phyloP scores from a whole-genome alignment of 2,113 vertebrate genomes.

The Archocentrus centrarchus region DNA sequence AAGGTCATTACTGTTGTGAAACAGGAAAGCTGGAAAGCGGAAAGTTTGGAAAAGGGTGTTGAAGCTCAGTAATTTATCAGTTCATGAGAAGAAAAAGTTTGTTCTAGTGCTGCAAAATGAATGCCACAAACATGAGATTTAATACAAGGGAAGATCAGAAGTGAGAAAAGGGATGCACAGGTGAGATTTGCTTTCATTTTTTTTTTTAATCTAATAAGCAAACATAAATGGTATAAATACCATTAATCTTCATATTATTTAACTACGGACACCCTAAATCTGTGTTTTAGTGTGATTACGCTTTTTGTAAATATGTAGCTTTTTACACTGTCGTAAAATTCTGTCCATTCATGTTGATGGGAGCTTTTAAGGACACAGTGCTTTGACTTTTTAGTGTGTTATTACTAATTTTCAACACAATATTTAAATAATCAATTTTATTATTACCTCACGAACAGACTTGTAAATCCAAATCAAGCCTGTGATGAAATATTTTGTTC shows the following conservation, averaged over 20 bases:
- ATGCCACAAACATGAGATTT: not conserved
- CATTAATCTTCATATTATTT: conserved; percentile 3
- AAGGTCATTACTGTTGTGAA: conserved; percentile 36
- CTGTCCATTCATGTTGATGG: not conserved
- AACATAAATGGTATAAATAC: not conserved
- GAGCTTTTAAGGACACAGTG: not conserved
- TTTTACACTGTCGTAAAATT: not conserved
- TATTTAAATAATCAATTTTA: not conserved
- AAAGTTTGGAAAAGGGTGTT: conserved; percentile 22
- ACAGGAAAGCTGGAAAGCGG: conserved; percentile 20
- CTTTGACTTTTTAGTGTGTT: not conserved
- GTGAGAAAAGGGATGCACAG: not conserved
- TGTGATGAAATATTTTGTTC: not conserved
- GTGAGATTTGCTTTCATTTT: not conserved
- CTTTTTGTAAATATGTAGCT: not conserved
- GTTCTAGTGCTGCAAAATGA: not conserved
- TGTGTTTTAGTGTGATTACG: not conserved
- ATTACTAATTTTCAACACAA: conserved; percentile 5
- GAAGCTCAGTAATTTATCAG: conserved; percentile 22
- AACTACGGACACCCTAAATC: not conserved
- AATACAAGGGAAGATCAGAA: not conserved
- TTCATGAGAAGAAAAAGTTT: conserved; percentile 4
- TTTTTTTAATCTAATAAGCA: not conserved
- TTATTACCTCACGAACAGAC: not conserved
- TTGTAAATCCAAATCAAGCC: not conserved